These are phyloP conservation scores for Pyrrhosoma nymphula DNA, from an alignment of 2,888 invertebrate species.

Conservation along the genomic window DNA sequence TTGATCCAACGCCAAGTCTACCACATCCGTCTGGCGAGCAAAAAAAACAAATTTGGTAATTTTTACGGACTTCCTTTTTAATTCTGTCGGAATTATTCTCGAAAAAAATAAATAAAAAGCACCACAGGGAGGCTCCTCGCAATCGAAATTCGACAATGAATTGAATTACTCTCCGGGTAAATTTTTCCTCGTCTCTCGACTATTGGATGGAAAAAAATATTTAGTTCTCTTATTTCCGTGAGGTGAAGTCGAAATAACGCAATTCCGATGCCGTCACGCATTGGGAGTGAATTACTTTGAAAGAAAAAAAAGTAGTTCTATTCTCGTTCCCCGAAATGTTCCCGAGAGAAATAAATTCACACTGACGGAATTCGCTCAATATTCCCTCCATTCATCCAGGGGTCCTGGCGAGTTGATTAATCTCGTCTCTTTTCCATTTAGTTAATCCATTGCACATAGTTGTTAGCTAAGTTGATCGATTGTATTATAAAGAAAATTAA, in stretches of 20 bases:
- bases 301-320: too few relatives aligned
- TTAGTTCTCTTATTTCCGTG: neutral
- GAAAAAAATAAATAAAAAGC: neutral
- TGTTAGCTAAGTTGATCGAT: too few relatives aligned
- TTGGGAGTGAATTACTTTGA: neutral
- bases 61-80: neutral
- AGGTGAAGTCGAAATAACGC: neutral
- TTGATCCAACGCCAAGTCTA: neutral
- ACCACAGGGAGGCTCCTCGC: neutral
- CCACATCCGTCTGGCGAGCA: neutral
- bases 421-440: too few relatives aligned
- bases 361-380: neutral
- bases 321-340: too few relatives aligned
- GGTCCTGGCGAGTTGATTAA: too few relatives aligned
- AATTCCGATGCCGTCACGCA: neutral
- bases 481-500: too few relatives aligned
- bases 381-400: too few relatives aligned
- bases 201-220: neutral
- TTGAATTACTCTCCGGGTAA: neutral
- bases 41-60: neutral
- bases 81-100: neutral
- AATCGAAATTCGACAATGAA: slow-evolving; percentile 5
- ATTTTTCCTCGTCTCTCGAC: neutral
- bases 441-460: too few relatives aligned
- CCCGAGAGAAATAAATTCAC: neutral